Conservation (phyloP, 2,113 vertebrate species). For the Platycercus adscitus region DNA sequence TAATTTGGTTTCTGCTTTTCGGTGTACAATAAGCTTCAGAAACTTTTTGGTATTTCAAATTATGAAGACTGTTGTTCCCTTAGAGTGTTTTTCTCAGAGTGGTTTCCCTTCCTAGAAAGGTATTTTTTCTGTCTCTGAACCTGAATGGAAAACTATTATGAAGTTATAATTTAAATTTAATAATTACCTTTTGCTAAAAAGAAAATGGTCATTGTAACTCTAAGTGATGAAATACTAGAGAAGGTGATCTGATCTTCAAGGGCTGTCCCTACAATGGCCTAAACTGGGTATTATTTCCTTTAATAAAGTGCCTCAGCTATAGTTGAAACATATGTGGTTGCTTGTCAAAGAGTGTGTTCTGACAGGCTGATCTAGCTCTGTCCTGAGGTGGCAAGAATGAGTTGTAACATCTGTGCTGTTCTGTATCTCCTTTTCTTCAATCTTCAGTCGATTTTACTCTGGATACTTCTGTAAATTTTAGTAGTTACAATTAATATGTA, state of each 20-base stretch:
- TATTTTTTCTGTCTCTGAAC: background rate
- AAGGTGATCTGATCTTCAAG: background rate
- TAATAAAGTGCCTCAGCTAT: background rate
- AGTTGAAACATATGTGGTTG: background rate
- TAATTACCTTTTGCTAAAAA: background rate
- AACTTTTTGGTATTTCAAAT: background rate
- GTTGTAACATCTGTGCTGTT: background rate
- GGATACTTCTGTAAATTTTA: background rate
- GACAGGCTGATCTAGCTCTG: background rate
- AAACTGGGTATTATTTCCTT: background rate
- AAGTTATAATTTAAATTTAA: background rate
- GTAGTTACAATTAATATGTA: background rate
- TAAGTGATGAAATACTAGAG: background rate
- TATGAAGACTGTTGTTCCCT: background rate
- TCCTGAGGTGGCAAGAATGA: background rate
- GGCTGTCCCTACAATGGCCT: background rate
- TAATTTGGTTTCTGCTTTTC: background rate
- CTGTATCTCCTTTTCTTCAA: background rate
- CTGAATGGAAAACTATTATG: background rate
- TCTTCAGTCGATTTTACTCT: background rate
- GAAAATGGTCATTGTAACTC: background rate
- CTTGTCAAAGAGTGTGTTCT: background rate
- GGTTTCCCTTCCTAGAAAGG: background rate
- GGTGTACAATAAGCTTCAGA: background rate
- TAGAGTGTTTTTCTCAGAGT: background rate